Evolutionary conservation across 2,888 invertebrate genomes (phyloP).

Genomic region (Pterostichus niger): DNA sequence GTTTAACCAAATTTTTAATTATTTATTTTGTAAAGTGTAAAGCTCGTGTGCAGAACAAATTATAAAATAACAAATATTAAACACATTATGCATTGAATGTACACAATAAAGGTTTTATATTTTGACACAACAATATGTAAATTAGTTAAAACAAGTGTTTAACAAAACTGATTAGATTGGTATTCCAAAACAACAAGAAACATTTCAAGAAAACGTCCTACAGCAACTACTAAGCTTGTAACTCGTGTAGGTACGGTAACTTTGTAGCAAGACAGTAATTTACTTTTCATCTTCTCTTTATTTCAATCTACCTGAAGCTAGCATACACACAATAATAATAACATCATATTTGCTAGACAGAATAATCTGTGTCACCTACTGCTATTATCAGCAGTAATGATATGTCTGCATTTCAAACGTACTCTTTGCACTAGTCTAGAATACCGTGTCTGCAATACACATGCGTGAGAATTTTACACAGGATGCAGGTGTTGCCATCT

Average conservation of each 20-base stretch:
- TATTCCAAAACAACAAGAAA: too few relatives aligned
- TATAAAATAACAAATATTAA: too few relatives aligned
- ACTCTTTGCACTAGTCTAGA: not conserved
- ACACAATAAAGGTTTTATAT: too few relatives aligned
- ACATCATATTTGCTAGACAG: conserved; percentile 19
- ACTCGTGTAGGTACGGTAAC: conserved; percentile 21
- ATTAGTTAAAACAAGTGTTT: too few relatives aligned
- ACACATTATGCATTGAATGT: too few relatives aligned
- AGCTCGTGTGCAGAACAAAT: too few relatives aligned
- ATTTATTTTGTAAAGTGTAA: too few relatives aligned
- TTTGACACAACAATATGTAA: too few relatives aligned
- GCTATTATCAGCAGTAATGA: conserved; percentile 46
- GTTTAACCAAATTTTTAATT: too few relatives aligned
- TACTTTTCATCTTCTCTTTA: not conserved
- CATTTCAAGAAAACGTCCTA: not conserved
- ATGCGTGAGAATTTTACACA: conserved; percentile 26
- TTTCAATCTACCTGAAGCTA: not conserved
- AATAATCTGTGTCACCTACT: conserved; percentile 43
- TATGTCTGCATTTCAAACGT: not conserved
- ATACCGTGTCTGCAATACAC: conserved; percentile 21
- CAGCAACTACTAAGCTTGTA: conserved; percentile 33
- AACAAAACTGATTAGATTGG: too few relatives aligned
- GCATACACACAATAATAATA: conserved; percentile 16
- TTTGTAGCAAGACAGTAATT: conserved; percentile 17
- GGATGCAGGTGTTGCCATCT: conserved; percentile 64